Evolutionary conservation across 2,888 invertebrate genomes (phyloP).

Genomic region (Melinaea menophilus): DNA sequence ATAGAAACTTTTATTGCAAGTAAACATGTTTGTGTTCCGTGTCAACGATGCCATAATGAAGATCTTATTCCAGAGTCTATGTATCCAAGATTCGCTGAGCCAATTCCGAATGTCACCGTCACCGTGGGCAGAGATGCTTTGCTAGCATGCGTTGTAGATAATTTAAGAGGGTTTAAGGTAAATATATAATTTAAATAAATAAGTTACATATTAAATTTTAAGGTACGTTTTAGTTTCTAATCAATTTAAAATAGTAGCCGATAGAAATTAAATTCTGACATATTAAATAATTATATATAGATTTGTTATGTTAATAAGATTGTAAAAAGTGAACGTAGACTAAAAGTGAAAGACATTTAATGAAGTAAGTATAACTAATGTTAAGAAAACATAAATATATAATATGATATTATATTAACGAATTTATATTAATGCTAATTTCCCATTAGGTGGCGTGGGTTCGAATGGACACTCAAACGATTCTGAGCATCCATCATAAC

Average conservation of each 20-base stretch:
- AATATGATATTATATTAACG: no score
- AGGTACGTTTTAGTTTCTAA: no score
- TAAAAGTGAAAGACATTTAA: no score
- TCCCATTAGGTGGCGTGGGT: slow-evolving; percentile 92
- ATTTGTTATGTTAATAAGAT: no score
- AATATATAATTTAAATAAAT: background rate
- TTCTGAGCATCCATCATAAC: slow-evolving; percentile 93
- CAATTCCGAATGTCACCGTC: slow-evolving; percentile 93
- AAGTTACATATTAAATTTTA: no score
- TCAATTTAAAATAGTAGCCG: no score
- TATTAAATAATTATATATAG: no score
- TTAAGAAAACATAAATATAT: no score
- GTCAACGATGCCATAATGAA: slow-evolving; percentile 27
- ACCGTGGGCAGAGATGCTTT: slow-evolving; percentile 91
- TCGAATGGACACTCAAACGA: slow-evolving; percentile 94
- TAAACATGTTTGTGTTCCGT: slow-evolving; percentile 59
- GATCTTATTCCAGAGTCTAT: slow-evolving; percentile 77
- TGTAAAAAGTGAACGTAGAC: no score
- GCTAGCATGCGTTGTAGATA: slow-evolving; percentile 92
- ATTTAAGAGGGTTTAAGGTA: slow-evolving; percentile 92
- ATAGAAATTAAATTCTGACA: no score
- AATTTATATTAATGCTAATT: background rate
- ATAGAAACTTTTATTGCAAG: slow-evolving; percentile 53
- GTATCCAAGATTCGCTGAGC: slow-evolving; percentile 91
- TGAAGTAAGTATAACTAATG: no score